phyloP scores from a whole-genome alignment of 2,113 vertebrate species.

The Pica pica region DNA sequence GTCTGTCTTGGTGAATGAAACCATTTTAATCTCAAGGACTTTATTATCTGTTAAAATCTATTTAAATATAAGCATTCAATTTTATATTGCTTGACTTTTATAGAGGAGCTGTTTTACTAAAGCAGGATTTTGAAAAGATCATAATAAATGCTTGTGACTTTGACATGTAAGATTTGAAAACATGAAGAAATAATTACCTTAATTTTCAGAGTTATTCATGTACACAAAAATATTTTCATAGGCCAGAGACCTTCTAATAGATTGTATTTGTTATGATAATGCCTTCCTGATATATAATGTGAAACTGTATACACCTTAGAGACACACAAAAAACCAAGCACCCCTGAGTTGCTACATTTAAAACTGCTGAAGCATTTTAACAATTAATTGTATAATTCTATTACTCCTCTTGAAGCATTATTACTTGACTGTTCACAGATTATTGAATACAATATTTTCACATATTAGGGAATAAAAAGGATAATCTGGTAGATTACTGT shows the following conservation, averaged over 20 bases:
- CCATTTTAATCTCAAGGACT: conserved; percentile 71
- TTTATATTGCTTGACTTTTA: conserved; percentile 71
- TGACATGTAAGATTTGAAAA: conserved; percentile 56
- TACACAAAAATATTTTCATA: background rate
- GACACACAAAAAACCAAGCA: background rate
- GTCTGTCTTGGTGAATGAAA: conserved; percentile 68
- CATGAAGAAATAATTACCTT: conserved; percentile 19
- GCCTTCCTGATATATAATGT: background rate
- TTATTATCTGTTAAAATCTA: conserved; percentile 75
- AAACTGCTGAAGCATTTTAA: background rate
- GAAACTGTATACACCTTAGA: background rate
- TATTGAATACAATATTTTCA: background rate
- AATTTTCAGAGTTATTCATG: conserved; percentile 26
- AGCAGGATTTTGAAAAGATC: conserved; percentile 60
- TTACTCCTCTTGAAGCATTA: background rate
- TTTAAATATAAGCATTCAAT: conserved; percentile 71
- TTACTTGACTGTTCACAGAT: background rate
- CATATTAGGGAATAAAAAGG: background rate
- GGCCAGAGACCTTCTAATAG: background rate
- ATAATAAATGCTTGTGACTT: conserved; percentile 66
- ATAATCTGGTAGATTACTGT: background rate
- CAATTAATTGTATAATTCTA: background rate
- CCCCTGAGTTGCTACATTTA: background rate
- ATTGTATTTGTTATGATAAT: background rate
- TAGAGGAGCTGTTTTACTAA: conserved; percentile 58